Conservation (phyloP, 2,113 vertebrate genomes). For the Scomber japonicus region DNA sequence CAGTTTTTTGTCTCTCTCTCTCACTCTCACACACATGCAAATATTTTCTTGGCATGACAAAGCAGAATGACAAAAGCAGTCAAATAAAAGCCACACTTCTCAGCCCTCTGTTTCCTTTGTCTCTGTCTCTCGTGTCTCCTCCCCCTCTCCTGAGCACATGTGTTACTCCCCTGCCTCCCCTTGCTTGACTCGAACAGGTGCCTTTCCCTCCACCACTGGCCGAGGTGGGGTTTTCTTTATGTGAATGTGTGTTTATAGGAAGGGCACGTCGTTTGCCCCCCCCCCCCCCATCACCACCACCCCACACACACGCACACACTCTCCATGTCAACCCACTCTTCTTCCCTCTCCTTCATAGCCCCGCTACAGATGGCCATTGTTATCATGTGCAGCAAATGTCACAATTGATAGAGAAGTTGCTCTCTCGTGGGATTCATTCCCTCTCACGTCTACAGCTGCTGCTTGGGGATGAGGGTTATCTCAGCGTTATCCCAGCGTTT, state of each 20-base stretch:
- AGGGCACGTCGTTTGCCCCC: conserved; percentile 85
- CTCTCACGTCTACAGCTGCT: conserved; percentile 86
- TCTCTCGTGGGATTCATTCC: conserved; percentile 87
- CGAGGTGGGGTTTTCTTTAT: conserved; percentile 62
- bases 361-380: conserved; percentile 93
- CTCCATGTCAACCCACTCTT: conserved; percentile 63
- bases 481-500: conserved; percentile 68
- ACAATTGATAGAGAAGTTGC: conserved; percentile 92
- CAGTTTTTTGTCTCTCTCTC: conserved; percentile 56
- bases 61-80: conserved; percentile 74
- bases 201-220: conserved; percentile 83
- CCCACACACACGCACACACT: conserved; percentile 45
- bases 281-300: conserved; percentile 59
- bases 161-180: conserved; percentile 50
- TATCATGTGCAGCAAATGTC: conserved; percentile 95
- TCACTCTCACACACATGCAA: conserved; percentile 67
- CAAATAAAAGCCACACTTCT: conserved; percentile 80
- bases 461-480: conserved; percentile 76
- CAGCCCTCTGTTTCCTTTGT: conserved; percentile 69
- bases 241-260: conserved; percentile 77
- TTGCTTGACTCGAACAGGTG: conserved; percentile 88
- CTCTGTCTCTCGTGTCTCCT: conserved; percentile 35
- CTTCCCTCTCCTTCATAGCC: conserved; percentile 84
- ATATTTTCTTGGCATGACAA: conserved; percentile 72
- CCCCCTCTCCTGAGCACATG: conserved; percentile 69